Percentiles rank a stretch among this genome's conserved stretches.
Evolutionary conservation across 1,140 invertebrate species (phyloP).

Genomic region (Leptinotarsa texana): DNA sequence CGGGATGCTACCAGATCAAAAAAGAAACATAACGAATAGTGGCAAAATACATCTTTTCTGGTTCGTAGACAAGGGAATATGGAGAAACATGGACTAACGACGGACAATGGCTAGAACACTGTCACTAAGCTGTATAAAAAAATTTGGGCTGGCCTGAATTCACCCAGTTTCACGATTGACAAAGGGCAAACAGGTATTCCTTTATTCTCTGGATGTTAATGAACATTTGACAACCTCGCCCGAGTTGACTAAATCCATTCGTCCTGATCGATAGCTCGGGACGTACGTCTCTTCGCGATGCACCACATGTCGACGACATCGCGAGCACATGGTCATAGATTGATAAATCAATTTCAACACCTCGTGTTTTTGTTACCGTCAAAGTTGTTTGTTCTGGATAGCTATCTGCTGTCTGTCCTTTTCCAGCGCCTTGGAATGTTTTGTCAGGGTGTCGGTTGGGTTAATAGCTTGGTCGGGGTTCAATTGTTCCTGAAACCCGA

Average conservation of each 20-base stretch:
- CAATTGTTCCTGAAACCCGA: not conserved
- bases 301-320: not conserved
- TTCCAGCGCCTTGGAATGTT: not conserved
- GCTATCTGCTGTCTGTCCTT: not conserved
- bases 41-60: too few species aligned
- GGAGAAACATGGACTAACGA: too few species aligned
- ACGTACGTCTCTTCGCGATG: not conserved
- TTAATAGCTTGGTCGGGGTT: not conserved
- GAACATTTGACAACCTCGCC: not conserved
- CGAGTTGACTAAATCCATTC: not conserved
- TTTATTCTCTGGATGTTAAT: too few species aligned
- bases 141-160: too few species aligned
- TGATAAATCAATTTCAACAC: constrained; percentile 6
- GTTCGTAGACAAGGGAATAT: too few species aligned
- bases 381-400: not conserved
- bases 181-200: too few species aligned
- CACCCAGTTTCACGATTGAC: too few species aligned
- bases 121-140: too few species aligned
- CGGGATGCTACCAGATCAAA: too few species aligned
- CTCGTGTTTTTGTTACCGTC: not conserved
- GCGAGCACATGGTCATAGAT: constrained; percentile 1
- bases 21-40: too few species aligned
- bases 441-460: not conserved
- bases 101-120: too few species aligned
- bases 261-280: not conserved